phyloP scores from a whole-genome alignment of 2,888 invertebrate genomes.

The Gryllus longicercus region DNA sequence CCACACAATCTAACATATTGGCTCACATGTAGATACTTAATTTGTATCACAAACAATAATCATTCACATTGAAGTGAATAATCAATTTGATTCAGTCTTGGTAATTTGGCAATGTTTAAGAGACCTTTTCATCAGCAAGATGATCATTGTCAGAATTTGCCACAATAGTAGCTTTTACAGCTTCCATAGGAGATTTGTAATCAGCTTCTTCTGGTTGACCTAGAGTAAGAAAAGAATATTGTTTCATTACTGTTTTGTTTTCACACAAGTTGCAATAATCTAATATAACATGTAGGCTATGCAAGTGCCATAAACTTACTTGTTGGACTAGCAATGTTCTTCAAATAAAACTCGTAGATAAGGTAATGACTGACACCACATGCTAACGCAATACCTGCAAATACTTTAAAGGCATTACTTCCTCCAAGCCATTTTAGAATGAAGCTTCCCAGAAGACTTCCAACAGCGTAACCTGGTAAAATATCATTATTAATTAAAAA shows the following conservation, averaged over 20 bases:
- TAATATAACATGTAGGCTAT: no score
- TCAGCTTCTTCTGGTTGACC: conserved; percentile 39
- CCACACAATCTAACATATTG: no score
- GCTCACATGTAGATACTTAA: background rate
- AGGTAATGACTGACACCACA: conserved; percentile 50
- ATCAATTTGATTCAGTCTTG: background rate
- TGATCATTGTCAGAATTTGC: background rate
- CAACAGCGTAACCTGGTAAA: conserved; percentile 49
- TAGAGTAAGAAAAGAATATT: conserved; percentile 35
- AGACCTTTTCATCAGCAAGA: background rate
- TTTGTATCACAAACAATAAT: background rate
- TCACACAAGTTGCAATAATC: no score
- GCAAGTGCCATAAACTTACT: conserved; percentile 12
- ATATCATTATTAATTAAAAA: background rate
- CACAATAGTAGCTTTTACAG: conserved; percentile 31
- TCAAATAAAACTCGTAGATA: conserved; percentile 47
- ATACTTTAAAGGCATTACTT: conserved; percentile 53
- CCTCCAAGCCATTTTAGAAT: conserved; percentile 65
- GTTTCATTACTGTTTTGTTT: background rate
- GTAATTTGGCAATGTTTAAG: background rate
- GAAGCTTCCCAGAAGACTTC: conserved; percentile 69
- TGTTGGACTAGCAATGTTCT: conserved; percentile 35
- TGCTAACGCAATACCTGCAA: conserved; percentile 47
- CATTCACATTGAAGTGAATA: background rate
- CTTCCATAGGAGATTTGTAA: conserved; percentile 44